A percentile compares a stretch with the other conserved stretches of the same genome.
phyloP scores from a whole-genome alignment of 2,888 invertebrate genomes.

The Thysanoteuthis rhombus region DNA sequence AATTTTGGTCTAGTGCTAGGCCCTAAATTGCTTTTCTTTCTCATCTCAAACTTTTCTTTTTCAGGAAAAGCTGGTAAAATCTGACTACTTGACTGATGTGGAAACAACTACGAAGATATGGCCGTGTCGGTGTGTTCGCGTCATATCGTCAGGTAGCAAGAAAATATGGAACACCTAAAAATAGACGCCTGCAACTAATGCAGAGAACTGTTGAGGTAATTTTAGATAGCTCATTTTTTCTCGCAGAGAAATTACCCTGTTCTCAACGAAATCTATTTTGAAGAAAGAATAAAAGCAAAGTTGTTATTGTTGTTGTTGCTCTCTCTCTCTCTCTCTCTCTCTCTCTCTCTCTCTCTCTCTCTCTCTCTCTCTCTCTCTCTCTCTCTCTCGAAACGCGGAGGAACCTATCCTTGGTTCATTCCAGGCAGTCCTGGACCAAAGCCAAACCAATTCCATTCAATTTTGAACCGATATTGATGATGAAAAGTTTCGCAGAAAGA shows the following conservation, averaged over 20 bases:
- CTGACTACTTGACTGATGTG: too few species aligned
- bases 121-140: not conserved
- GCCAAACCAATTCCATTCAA: not conserved
- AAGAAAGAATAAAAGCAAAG: not conserved
- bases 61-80: too few species aligned
- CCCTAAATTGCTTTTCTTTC: too few species aligned
- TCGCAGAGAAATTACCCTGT: not conserved
- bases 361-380: not conserved
- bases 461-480: not conserved
- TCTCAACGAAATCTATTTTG: not conserved
- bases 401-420: not conserved
- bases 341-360: not conserved
- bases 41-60: too few species aligned
- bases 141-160: not conserved
- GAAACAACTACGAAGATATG: too few species aligned
- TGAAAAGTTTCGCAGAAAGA: not conserved
- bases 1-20: too few species aligned
- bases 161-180: not conserved
- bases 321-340: not conserved
- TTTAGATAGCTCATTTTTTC: not conserved
- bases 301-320: not conserved
- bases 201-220: not conserved
- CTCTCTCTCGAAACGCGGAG: not conserved
- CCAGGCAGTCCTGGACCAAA: not conserved
- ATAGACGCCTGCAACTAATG: not conserved